phyloP scores from a whole-genome alignment of 2,113 vertebrate genomes.

The Cisticola juncidis region DNA sequence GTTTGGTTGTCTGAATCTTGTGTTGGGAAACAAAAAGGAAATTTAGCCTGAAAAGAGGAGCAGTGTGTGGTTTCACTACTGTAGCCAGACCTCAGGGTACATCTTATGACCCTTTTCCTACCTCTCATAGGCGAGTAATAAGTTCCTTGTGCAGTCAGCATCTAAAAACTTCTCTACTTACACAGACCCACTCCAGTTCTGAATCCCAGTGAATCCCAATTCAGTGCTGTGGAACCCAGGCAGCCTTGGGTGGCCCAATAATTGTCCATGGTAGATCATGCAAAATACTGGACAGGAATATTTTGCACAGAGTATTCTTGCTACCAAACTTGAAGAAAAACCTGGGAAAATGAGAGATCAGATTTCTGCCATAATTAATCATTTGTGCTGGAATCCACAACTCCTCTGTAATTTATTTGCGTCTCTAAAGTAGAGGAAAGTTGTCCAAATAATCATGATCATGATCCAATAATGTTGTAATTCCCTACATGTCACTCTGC shows the following conservation, averaged over 20 bases:
- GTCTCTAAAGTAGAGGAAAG: neutral
- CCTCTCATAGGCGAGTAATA: neutral
- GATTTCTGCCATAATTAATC: neutral
- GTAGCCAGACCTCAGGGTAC: neutral
- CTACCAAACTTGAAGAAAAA: neutral
- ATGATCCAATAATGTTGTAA: neutral
- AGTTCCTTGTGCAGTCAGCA: neutral
- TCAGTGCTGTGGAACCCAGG: neutral
- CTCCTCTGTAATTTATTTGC: neutral
- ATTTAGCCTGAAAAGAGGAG: neutral
- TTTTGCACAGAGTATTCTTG: neutral
- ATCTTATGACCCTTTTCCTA: fast-evolving
- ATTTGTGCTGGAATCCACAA: neutral
- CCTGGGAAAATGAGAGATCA: neutral
- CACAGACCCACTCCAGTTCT: neutral
- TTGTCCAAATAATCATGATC: neutral
- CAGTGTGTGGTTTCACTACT: neutral
- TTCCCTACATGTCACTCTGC: neutral
- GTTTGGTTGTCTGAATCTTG: neutral
- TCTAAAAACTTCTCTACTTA: neutral
- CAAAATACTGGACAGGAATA: neutral
- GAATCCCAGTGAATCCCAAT: neutral
- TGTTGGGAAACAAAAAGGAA: neutral
- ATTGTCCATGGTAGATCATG: neutral
- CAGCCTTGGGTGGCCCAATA: neutral